These are phyloP conservation scores for Melanotaenia maccullochi DNA, from an alignment of 2,797 vertebrate species.

Conservation along the genomic window DNA sequence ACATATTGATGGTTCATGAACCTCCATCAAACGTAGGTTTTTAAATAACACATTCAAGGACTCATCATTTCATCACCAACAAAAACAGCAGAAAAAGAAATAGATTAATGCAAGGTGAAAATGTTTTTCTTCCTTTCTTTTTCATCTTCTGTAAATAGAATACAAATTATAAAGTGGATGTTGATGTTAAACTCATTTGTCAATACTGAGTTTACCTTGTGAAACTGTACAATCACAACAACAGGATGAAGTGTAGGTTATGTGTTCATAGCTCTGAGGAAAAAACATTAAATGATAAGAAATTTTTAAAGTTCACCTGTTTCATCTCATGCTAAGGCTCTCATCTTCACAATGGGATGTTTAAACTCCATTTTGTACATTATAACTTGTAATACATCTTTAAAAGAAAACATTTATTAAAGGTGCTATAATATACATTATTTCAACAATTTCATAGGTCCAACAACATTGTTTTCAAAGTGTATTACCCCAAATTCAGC, in stretches of 20 bases:
- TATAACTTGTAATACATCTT: too few species aligned
- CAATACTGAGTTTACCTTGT: background rate
- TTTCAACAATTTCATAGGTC: too few species aligned
- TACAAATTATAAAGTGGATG: background rate
- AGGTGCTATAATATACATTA: too few species aligned
- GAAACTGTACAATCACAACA: background rate
- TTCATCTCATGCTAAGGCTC: background rate
- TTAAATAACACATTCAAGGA: background rate
- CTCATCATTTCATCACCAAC: background rate
- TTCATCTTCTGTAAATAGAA: background rate
- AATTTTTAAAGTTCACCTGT: background rate
- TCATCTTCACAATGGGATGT: background rate
- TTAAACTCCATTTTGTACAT: background rate
- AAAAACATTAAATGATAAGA: background rate
- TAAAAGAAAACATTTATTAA: too few species aligned
- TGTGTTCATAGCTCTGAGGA: background rate
- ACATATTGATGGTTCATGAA: background rate
- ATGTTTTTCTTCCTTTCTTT: background rate
- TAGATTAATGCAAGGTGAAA: background rate
- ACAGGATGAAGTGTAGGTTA: background rate
- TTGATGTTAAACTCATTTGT: background rate
- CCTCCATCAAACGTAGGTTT: background rate
- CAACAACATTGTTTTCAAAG: too few species aligned
- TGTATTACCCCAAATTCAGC: too few species aligned
- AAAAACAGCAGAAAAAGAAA: conserved; percentile 1